These are phyloP conservation scores for honey bee (Apis mellifera) DNA, from an alignment of 1,140 invertebrate species.

Conservation along the genomic window Amel_HAv3.1 CM009945.2:6970501-6971000, in stretches of 20 bases:
- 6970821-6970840: conserved; percentile 10
- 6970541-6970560: background rate
- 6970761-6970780: conserved; percentile 51
- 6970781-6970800: conserved; percentile 47
- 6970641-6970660: conserved; percentile 37
- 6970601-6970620: conserved; percentile 57
- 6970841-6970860: conserved; percentile 21
- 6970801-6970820: conserved; percentile 32
- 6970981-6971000: background rate
- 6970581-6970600: conserved; percentile 52
- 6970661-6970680: conserved; percentile 26
- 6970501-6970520: too few species aligned
- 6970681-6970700: conserved; percentile 33
- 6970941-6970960: background rate
- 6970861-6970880: conserved; percentile 36
- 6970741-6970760: conserved; percentile 27
- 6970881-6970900: conserved; percentile 51
- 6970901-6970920: background rate
- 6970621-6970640: conserved; percentile 47
- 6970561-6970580: conserved; percentile 56
- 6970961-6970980: too few species aligned
- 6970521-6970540: background rate
- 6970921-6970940: background rate
- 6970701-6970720: conserved; percentile 7
- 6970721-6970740: conserved; percentile 44